Base-by-base conservation (phyloP, 1,140 invertebrate species). In the Brachionus asplanchnoidis region DNA sequence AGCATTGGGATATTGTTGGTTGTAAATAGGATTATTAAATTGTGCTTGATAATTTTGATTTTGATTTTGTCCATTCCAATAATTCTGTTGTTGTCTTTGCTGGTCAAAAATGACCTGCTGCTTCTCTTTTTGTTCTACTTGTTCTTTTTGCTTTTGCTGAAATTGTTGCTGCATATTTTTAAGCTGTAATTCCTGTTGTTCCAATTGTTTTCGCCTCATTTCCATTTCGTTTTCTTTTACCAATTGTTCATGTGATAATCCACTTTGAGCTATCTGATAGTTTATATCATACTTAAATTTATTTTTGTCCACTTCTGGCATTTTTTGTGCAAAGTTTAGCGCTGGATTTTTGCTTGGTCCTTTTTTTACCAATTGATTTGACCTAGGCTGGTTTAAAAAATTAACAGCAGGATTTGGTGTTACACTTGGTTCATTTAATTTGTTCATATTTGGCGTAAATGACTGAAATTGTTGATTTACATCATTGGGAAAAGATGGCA, bases 131-230 rank as follows among this genome's bases (percentile, higher is more conserved):
- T 44, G 46, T n/a, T 28, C 26, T 8, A 36, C 20, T 6, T 26
- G 36, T 56, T 85, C 42, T 9, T 50, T 12, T 77, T 46, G 42
- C 26, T 75, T 53, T 7, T 36, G 11, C 68, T 77, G 42, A 66
- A 44, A 65, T 77, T 85, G 42, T 75, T 73, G 17, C 28, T 84
- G 75, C 82, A 65, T 42, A 17, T 32, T 40, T 85, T 66, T 40
- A 20, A 65, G 40, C 14, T 84, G 60, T 3, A 17, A 9, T 56
- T 44, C 53, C 20, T 65, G 82, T 44, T 68, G 36, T 84, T 84
- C 53, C 3, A 40, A 14, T 23, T 66, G 32, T 46, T 44, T 50
- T 44, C 23, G 28, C 26, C 46, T 60, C 20, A 50, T n/a, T 26
- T 44, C 44, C 32, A 53, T 40, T 44, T 65, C 53, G 32, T 42